Evolutionary conservation across 2,113 vertebrate species (phyloP).

Genomic region (Sus scrofa): DNA sequence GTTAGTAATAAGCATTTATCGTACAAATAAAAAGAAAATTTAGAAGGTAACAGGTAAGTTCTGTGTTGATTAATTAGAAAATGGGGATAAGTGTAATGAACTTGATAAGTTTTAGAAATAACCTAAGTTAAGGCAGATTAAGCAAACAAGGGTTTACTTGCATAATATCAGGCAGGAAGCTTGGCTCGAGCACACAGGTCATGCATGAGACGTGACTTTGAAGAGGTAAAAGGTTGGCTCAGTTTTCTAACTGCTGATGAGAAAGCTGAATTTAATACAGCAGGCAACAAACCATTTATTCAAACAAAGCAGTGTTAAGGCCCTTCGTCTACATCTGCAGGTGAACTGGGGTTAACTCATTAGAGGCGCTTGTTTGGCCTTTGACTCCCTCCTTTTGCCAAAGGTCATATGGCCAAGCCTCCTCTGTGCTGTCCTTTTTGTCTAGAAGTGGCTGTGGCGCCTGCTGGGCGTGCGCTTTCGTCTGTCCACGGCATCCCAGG

Average conservation of each 20-base stretch:
- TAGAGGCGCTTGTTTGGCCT: neutral
- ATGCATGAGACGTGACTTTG: neutral
- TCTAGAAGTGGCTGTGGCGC: neutral
- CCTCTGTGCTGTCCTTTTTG: neutral
- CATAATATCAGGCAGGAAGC: neutral
- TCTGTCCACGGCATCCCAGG: neutral
- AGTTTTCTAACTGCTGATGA: neutral
- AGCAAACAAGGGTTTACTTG: neutral
- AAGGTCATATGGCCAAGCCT: neutral
- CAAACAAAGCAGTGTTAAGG: neutral
- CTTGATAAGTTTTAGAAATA: neutral
- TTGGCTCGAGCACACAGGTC: neutral
- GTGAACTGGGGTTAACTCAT: neutral
- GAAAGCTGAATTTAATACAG: neutral
- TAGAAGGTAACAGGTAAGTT: neutral
- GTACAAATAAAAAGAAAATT: neutral
- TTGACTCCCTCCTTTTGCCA: neutral
- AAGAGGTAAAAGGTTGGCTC: too few relatives aligned
- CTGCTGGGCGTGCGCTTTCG: neutral
- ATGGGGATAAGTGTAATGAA: neutral
- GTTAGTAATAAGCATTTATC: conserved; percentile 1
- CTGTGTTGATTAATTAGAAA: neutral
- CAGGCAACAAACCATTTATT: neutral
- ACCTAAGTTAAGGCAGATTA: neutral
- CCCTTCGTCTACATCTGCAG: neutral